phyloP scores from a whole-genome alignment of 1,140 invertebrate species.

The Pachypsylla venusta region DNA sequence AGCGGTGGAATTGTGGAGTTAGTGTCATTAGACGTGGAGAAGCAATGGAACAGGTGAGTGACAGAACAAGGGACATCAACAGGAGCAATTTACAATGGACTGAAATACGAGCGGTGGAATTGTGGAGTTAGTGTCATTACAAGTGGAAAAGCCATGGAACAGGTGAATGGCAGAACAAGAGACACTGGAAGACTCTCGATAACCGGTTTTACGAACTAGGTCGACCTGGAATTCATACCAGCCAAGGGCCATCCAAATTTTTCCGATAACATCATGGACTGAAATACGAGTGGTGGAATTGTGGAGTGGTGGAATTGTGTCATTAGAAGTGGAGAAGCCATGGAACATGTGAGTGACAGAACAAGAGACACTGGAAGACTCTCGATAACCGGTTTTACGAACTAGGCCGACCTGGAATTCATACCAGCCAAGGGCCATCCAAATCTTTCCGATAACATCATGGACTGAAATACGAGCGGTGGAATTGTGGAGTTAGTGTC shows the following conservation, averaged over 20 bases:
- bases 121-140: slow-evolving; percentile 87
- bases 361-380: too few relatives aligned
- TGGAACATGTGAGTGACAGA: slow-evolving; percentile 78
- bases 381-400: too few relatives aligned
- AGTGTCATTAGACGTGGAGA: slow-evolving; percentile 74
- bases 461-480: slow-evolving; percentile 84
- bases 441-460: too few relatives aligned
- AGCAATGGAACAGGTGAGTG: slow-evolving; percentile 83
- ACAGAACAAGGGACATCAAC: too few relatives aligned
- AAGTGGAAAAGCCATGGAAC: slow-evolving; percentile 95
- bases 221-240: too few relatives aligned
- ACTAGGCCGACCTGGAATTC: too few relatives aligned
- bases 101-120: slow-evolving; percentile 89
- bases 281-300: slow-evolving; percentile 89
- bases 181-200: too few relatives aligned
- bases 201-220: too few relatives aligned
- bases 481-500: slow-evolving; percentile 94
- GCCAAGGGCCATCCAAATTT: too few relatives aligned
- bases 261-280: slow-evolving; percentile 87
- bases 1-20: slow-evolving; percentile 96
- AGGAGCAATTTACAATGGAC: slow-evolving; percentile 72
- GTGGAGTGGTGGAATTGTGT: slow-evolving; percentile 95
- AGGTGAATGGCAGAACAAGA: too few relatives aligned
- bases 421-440: too few relatives aligned
- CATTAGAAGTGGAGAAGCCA: slow-evolving; percentile 78